Conservation (phyloP, 2,888 invertebrate species). For the Halictus quadricinctus region DNA sequence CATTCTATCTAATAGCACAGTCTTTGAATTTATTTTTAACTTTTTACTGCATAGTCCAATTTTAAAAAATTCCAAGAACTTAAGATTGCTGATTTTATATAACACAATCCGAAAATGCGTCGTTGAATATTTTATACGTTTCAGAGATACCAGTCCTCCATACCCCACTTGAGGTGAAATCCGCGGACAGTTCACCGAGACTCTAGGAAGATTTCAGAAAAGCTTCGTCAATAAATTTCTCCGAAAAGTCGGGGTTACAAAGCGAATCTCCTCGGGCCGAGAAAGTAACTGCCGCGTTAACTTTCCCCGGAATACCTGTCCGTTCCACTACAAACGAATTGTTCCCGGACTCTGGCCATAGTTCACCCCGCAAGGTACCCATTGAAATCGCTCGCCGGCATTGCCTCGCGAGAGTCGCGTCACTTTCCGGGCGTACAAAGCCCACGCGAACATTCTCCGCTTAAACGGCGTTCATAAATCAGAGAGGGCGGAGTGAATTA, state of each 20-base stretch:
- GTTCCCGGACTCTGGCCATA: not conserved
- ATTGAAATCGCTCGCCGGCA: slow-evolving; percentile 15
- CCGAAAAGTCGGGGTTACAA: not conserved
- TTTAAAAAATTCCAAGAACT: no score
- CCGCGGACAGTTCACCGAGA: no score
- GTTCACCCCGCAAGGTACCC: not conserved
- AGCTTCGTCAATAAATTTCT: not conserved
- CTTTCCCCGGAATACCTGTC: not conserved
- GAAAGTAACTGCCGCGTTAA: not conserved
- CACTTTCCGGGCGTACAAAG: slow-evolving; percentile 24
- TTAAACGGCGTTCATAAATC: slow-evolving; percentile 40
- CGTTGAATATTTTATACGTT: no score
- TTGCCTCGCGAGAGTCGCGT: not conserved
- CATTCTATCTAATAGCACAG: no score
- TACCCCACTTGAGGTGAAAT: no score
- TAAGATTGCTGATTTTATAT: no score
- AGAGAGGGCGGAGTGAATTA: slow-evolving; percentile 33
- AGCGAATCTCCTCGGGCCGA: not conserved
- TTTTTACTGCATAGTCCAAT: no score
- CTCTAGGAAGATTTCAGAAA: not conserved
- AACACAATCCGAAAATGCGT: no score
- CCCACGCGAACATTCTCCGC: slow-evolving; percentile 22
- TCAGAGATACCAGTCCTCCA: no score
- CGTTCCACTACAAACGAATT: not conserved
- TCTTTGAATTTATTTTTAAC: no score